Evolutionary conservation across 2,888 invertebrate species (phyloP).

Genomic region (Drosophila subquinaria): DNA sequence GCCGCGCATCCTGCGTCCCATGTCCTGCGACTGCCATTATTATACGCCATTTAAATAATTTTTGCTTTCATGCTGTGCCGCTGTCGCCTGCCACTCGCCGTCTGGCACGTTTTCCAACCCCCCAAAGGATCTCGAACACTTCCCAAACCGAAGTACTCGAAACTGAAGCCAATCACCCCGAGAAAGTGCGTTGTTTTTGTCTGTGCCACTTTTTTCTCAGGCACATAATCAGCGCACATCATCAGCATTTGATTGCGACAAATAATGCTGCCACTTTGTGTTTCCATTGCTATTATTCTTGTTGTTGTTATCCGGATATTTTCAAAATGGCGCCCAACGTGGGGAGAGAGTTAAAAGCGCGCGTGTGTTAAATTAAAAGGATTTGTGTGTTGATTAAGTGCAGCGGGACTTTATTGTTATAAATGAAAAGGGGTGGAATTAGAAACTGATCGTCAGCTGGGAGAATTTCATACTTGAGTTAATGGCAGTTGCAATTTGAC

Average conservation of each 20-base stretch:
- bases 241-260: conserved; percentile 85
- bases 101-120: conserved; percentile 60
- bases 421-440: conserved; percentile 24
- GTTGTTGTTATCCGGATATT: conserved; percentile 5
- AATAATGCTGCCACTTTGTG: conserved; percentile 85
- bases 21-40: conserved; percentile 81
- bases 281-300: conserved; percentile 43
- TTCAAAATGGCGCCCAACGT: conserved; percentile 66
- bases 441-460: conserved; percentile 1
- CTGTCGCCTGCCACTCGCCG: conserved; percentile 66
- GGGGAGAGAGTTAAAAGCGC: conserved; percentile 44
- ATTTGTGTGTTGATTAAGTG: conserved; percentile 82
- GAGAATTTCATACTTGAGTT: conserved; percentile 13
- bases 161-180: conserved; percentile 48
- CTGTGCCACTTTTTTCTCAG: conserved; percentile 72
- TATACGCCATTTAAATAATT: conserved; percentile 85
- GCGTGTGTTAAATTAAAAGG: conserved; percentile 80
- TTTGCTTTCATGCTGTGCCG: conserved; percentile 77
- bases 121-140: conserved; percentile 9
- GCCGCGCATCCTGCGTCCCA: conserved; percentile 57
- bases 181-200: conserved; percentile 12
- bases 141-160: not conserved
- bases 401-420: conserved; percentile 24
- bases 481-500: conserved; percentile 19
- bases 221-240: conserved; percentile 83